Evolutionary conservation across 2,888 invertebrate species (phyloP), one percentile per base, ranked within the genome.

Genomic region (Melangyna quadrimaculata): DNA sequence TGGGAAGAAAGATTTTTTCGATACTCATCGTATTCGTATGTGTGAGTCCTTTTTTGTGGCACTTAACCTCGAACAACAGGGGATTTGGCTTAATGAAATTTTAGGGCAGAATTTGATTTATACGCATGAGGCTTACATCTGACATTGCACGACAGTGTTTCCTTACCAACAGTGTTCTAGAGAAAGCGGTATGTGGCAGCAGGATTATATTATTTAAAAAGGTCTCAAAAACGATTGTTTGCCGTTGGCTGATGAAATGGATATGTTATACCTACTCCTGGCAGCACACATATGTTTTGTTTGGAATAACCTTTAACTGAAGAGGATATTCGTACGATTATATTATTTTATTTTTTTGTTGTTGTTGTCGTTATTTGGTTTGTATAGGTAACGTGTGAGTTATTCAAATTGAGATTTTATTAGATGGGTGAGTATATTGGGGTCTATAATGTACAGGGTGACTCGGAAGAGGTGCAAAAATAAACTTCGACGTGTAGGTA

Each of bases 61-160:
- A 77, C 84, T 80, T 84, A 84, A 84, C 80, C 72, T 55, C 67
- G 72, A 75, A 75, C 45, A 84, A 84, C 79, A 71, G 59, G 83
- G 79, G 53, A 80, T 78, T 72, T 57, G 80, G 84, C 80, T 80
- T 80, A 84, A 84, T 84, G 80, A 84, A 84, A 84, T 84, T 72
- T 84, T 72, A 69, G 84, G 84, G 61, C 80, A 75, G 75, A 80
- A 55, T 84, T 80, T 84, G 84, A 84, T 84, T 84, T 84, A 84
- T 84, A 75, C 55, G 67, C 55, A 63, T 67, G 71, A 71, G 59
- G 71, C 67, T 80, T 80, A 75, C 43, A 69, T 43, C 72, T 80
- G 80, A 84, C 80, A 79, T 75, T 59, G 71, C 74, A 75, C 80
- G 67, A 69, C 79, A 78, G 12, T 61, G 37, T 63, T 27, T 67